These are phyloP conservation scores for Volucella inanis DNA, from an alignment of 2,888 invertebrate species.

Conservation along the genomic window DNA sequence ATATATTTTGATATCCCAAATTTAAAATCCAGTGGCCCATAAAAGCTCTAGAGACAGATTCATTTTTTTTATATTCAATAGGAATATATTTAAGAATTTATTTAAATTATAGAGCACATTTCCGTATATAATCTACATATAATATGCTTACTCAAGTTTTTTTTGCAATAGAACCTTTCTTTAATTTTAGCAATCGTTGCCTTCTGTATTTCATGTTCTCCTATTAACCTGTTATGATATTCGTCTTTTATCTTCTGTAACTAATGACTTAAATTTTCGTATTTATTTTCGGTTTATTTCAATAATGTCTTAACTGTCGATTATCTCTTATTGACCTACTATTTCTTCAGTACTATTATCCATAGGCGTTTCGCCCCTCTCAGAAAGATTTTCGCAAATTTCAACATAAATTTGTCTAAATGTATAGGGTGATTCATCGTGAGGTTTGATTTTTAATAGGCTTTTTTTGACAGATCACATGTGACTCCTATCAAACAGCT, in stretches of 20 bases:
- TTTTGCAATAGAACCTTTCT: slow-evolving; percentile 16
- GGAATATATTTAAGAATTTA: too few relatives aligned
- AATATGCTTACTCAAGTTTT: slow-evolving; percentile 10
- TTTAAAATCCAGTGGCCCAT: too few relatives aligned
- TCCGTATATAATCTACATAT: slow-evolving; percentile 3
- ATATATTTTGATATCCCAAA: too few relatives aligned
- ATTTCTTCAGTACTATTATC: not conserved
- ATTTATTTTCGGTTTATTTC: slow-evolving; percentile 1
- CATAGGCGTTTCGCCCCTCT: not conserved
- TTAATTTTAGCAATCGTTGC: slow-evolving; percentile 18
- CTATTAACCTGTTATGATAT: slow-evolving; percentile 15
- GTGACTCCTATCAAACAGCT: too few relatives aligned
- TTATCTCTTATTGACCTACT: not conserved
- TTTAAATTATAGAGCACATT: not conserved
- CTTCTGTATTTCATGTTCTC: slow-evolving; percentile 33
- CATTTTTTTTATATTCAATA: too few relatives aligned
- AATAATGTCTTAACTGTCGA: not conserved
- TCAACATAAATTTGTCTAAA: slow-evolving; percentile 25
- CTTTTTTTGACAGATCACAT: too few relatives aligned
- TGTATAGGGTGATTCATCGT: too few relatives aligned
- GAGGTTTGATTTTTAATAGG: too few relatives aligned
- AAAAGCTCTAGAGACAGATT: too few relatives aligned
- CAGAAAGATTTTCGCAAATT: slow-evolving; percentile 1
- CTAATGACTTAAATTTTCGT: not conserved
- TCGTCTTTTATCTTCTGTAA: slow-evolving; percentile 18